Conservation (phyloP, 2,113 vertebrate species). For the Gulo gulo region DNA sequence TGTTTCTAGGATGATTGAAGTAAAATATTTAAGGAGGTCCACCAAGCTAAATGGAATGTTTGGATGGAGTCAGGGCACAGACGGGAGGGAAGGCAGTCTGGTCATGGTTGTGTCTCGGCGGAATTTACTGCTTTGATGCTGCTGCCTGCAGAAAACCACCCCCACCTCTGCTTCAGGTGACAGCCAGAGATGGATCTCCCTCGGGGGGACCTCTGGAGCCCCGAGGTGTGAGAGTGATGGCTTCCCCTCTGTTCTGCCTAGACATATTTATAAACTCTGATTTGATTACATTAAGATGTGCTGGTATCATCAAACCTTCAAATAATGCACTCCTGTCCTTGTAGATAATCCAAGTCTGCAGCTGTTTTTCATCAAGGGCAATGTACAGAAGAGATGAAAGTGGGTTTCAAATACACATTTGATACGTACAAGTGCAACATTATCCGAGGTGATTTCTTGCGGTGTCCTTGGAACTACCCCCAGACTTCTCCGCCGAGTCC, state of each 20-base stretch:
- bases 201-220: neutral
- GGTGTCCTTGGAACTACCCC: neutral
- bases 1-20: conserved; percentile 39
- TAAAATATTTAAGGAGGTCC: neutral
- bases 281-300: conserved; percentile 53
- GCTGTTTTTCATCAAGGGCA: conserved; percentile 59
- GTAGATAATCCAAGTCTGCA: neutral
- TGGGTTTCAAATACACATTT: neutral
- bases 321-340: conserved; percentile 7
- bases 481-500: neutral
- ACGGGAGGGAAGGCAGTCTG: neutral
- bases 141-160: neutral
- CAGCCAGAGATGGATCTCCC: neutral
- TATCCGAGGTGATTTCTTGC: neutral
- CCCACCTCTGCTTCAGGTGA: neutral
- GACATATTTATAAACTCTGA: conserved; percentile 47
- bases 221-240: neutral
- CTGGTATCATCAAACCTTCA: conserved; percentile 45
- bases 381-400: neutral
- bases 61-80: neutral
- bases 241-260: neutral
- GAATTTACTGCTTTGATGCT: neutral
- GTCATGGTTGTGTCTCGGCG: neutral
- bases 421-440: neutral
- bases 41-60: neutral